Evolutionary conservation across 1,140 invertebrate species (phyloP), one percentile per base, ranked within the genome.

Genomic region (Sarcophaga peregrina): DNA sequence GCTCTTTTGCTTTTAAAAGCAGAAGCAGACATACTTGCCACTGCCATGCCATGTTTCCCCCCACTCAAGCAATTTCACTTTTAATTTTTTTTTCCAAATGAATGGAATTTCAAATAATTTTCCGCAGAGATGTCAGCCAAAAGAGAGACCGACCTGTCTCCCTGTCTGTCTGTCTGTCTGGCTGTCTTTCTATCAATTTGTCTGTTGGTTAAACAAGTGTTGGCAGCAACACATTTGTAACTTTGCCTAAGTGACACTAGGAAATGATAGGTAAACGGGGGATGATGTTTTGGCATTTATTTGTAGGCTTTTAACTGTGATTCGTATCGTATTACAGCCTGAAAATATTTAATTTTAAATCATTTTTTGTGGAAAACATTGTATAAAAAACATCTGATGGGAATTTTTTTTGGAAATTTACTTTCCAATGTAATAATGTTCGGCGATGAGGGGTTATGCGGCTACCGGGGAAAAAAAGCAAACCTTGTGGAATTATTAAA

Each of bases 161-260:
- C n/a, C n/a, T n/a, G n/a, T n/a, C n/a, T n/a, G 54, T 58, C 8
- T 75, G 13, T 75, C 13, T 6, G 46, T 45, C 11, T 45, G 72
- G 8, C 11, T 20, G 25, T 13, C 17, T 37, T 37, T 75, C 73
- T 75, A 17, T 75, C 73, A 37, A 75, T 75, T 47, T 75, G 73
- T 75, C 73, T 75, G 17, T 75, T 47, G 25, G 73, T 75, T 47
- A 45, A 58, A 58, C 54, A 58, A 58, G 54, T 58, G 54, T 58
- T 58, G 54, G 54, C 54, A 58, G 54, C n/a, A 3, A n/a, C 15
- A 58, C 15, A 58, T n/a, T 13, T 54, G 25, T 37, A 37, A 37
- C 25, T 37, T 37, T 37, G 25, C 25, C 25, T 37, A 37, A 37
- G 25, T 37, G 25, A 4, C 25, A 37, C 25, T 37, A 37, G 4